Evolutionary conservation across 1,140 invertebrate genomes (phyloP).

Genomic region (Aphelenchoides fujianensis): DNA sequence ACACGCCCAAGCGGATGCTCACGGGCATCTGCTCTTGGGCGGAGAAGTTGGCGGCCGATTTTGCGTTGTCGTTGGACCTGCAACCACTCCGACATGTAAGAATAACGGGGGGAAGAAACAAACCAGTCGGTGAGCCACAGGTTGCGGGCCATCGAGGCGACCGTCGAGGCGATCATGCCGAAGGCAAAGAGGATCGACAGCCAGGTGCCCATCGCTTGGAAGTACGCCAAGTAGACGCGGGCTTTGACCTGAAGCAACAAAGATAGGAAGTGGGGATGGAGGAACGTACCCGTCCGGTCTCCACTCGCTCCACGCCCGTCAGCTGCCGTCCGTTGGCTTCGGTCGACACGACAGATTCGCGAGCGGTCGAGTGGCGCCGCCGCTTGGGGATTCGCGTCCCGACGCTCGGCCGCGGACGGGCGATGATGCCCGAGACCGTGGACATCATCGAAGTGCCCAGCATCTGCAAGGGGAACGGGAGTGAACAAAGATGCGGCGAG

Average conservation of each 20-base stretch:
- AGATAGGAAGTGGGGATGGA: neutral
- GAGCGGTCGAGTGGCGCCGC: conserved; percentile 35
- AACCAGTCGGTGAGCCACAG: conserved; percentile 60
- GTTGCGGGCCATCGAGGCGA: conserved; percentile 57
- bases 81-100: conserved; percentile 31
- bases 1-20: conserved; percentile 48
- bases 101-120: conserved; percentile 20
- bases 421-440: conserved; percentile 56
- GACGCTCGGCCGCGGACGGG: conserved; percentile 29
- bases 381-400: conserved; percentile 9
- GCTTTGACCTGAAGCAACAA: conserved; percentile 51
- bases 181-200: conserved; percentile 50
- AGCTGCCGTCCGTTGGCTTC: conserved; percentile 30
- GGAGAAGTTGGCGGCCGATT: conserved; percentile 17
- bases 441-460: conserved; percentile 55
- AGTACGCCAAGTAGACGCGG: conserved; percentile 50
- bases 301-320: conserved; percentile 49
- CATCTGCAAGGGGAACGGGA: too few species aligned
- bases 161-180: conserved; percentile 50
- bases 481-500: neutral
- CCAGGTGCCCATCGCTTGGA: conserved; percentile 54
- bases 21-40: conserved; percentile 19
- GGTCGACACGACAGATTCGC: conserved; percentile 30
- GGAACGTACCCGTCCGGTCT: conserved; percentile 54
- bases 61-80: conserved; percentile 43